Conservation (phyloP, 2,113 vertebrate species). For the Rhombomys opimus region DNA sequence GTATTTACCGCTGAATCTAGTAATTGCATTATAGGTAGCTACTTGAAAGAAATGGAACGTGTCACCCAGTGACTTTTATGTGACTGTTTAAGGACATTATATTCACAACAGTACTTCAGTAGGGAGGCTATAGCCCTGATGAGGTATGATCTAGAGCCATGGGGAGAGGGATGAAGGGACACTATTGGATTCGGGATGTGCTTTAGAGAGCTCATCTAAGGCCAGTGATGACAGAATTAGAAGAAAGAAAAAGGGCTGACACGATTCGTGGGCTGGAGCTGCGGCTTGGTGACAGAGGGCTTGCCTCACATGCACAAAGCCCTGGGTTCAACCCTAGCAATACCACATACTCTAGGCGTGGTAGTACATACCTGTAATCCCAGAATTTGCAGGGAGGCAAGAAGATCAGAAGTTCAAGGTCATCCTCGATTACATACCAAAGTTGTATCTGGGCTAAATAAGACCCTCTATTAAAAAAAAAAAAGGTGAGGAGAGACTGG, state of each 20-base stretch:
- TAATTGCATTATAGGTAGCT: neutral
- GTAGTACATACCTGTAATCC: neutral
- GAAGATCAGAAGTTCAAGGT: neutral
- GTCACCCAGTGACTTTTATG: neutral
- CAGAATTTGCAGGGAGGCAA: neutral
- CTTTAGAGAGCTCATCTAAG: neutral
- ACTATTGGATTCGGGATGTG: neutral
- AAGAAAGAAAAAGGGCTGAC: neutral
- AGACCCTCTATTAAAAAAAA: neutral
- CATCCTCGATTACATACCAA: neutral
- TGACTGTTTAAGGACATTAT: neutral
- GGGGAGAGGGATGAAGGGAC: neutral
- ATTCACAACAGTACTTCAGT: neutral
- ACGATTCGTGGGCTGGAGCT: neutral
- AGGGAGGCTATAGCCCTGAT: neutral
- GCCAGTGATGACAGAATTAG: neutral
- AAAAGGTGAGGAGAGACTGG: rapidly evolving
- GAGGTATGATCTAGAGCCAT: neutral
- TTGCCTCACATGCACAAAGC: neutral
- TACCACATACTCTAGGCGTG: neutral
- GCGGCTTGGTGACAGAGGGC: neutral
- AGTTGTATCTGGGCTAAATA: neutral
- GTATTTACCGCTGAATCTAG: neutral
- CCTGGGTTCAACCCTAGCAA: neutral
- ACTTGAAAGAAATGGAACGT: neutral